Base-by-base conservation (phyloP, 2,888 invertebrate species). In the Caenorhabditis sinica region DNA sequence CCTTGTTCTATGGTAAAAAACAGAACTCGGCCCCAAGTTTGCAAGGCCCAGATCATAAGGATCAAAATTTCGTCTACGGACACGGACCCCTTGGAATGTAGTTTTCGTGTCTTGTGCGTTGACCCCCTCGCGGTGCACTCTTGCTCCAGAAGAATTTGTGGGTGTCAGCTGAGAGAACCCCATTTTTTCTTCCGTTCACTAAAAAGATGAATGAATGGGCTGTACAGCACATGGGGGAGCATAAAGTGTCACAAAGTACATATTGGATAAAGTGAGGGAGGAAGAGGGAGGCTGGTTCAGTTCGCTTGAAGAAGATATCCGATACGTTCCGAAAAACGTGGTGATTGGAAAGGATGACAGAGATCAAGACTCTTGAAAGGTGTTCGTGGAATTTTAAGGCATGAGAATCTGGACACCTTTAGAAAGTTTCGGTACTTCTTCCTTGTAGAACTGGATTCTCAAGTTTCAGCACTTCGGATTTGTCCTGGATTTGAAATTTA, bases 181-280 rank as follows among this genome's bases (percentile, higher is more conserved):
- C 45, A 28, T 49, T 49, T 65, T 40, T 23, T 63, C 20, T 40
- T 9, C 30, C 2, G 15, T 25, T 11, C 2, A 28, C n/a, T 17
- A 60, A 60, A n/a, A 40, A 66, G 43, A 66, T 28, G 66, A 51
- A 51, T 49, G 30, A 23, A 20, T 23, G 0, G 17, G 30, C 5
- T 11, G 28, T 28, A 56, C 23, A 23, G 20, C 5, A 28, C 2
- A 15, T 15, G 15, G 28, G 13, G 13, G 53, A 13, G 33, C 51
- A 51, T n/a, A 33, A 66, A 66, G 51, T 68, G 66, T 51, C 33
- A 33, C 51, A 68, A 68, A 68, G 66, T 68, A 68, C 66, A 68
- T 45, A 65, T 23, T 45, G 43, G n/a, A n/a, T n/a, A 51, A 51
- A 17, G 61, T 9, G 61, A 23, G 28, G 56, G 30, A 58, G 28